Evolutionary conservation across 2,113 vertebrate species (phyloP), one percentile per base, ranked within the genome.

Genomic region (Dendropsophus ebraccatus): DNA sequence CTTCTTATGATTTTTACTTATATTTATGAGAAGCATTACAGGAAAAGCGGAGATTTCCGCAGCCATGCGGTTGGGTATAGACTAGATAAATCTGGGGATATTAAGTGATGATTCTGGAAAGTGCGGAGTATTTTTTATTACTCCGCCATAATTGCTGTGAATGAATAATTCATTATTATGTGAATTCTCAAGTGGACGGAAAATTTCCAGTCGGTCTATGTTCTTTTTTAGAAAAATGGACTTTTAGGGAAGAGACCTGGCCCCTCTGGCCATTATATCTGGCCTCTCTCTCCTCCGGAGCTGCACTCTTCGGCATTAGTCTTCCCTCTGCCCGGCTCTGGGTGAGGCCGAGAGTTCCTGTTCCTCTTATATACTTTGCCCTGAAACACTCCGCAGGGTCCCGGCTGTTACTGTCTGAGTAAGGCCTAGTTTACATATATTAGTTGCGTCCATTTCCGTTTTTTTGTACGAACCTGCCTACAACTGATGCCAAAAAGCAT

Each of bases 111-210:
- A 79, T 58, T 56, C 7, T n/a, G 82, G 25, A 75, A 54, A 62
- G 72, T 50, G 37, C 62, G 62, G 82, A 62, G 70, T 62, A 49
- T 49, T 83, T 76, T 84, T 76, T 62, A 60, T 75, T 45, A 56
- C 54, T 84, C 17, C 23, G 10, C 30, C 17, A 76, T 84, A 75
- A 84, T 76, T 84, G 82, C 72, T 62, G 41, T 23, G n/a, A 35
- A 75, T 76, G 37, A 84, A 84, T 76, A 60, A 84, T 84, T 84
- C 25, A 84, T 62, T 60, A 84, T 84, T 49, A 45, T 58, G n/a
- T 58, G 23, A 76, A 84, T 60, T 45, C 70, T 56, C 37, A 75
- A 84, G 82, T 30, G 82, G 70, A 49, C 19, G 11, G 1, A 19
- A 37, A 30, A 84, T 75, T 84, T 84, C 25, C 60, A 30, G 74